phyloP scores from a whole-genome alignment of 2,888 invertebrate species.

The Ophraella communa region DNA sequence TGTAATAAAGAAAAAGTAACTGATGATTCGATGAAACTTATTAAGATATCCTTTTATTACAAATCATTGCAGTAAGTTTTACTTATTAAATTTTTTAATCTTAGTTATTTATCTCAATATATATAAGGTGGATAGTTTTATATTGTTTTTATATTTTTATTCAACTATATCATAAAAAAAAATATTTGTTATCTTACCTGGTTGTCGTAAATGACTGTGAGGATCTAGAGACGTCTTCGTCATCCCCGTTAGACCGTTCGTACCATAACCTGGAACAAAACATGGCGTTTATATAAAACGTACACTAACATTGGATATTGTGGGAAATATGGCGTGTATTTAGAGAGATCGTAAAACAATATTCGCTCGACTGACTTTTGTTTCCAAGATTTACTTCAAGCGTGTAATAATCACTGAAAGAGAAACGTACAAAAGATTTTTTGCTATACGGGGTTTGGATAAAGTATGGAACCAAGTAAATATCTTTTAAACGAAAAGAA shows the following conservation, averaged over 20 bases:
- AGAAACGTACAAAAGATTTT: slow-evolving; percentile 61
- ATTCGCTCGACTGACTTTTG: slow-evolving; percentile 55
- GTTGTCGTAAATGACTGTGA: slow-evolving; percentile 88
- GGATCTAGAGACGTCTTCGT: slow-evolving; percentile 86
- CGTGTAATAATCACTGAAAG: slow-evolving; percentile 54
- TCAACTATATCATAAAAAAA: too few relatives aligned
- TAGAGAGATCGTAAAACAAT: slow-evolving; percentile 34
- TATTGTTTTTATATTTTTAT: too few relatives aligned
- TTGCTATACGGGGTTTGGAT: too few relatives aligned
- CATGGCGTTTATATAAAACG: slow-evolving; percentile 27
- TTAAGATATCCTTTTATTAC: too few relatives aligned
- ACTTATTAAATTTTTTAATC: too few relatives aligned
- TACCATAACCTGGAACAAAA: slow-evolving; percentile 80
- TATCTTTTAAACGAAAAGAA: too few relatives aligned
- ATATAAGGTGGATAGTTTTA: too few relatives aligned
- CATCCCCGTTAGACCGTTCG: slow-evolving; percentile 79
- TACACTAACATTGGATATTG: slow-evolving; percentile 19
- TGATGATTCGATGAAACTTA: too few relatives aligned
- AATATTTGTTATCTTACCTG: slow-evolving; percentile 67
- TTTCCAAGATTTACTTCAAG: slow-evolving; percentile 56
- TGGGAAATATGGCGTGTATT: slow-evolving; percentile 36
- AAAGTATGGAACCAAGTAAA: too few relatives aligned
- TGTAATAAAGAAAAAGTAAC: too few relatives aligned
- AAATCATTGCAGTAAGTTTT: too few relatives aligned
- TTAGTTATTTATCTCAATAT: too few relatives aligned